phyloP scores from a whole-genome alignment of 64 coral and sea anemone species.

The Dendronephthya gigantea region DNA sequence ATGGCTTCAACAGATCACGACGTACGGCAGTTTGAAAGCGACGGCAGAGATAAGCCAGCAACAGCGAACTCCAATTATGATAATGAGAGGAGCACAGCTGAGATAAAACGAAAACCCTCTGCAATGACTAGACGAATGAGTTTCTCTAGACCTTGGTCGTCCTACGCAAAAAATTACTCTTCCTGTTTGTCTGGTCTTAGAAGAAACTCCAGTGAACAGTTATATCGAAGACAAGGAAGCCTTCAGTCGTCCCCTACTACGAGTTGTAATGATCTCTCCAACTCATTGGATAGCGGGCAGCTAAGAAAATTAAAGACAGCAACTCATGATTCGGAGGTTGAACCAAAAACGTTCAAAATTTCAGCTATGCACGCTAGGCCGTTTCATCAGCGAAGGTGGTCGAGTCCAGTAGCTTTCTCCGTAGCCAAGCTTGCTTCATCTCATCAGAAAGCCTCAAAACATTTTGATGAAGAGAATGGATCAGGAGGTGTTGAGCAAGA shows the following conservation, averaged over 20 bases:
- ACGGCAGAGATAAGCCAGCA: not conserved
- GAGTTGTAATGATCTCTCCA: not conserved
- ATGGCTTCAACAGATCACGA: not conserved
- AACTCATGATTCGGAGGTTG: not conserved
- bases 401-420: conserved; percentile 12
- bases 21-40: not conserved
- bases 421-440: not conserved
- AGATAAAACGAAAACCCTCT: not conserved
- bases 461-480: not conserved
- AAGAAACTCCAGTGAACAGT: not conserved
- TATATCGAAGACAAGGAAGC: not conserved
- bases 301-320: not conserved
- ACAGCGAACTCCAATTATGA: not conserved
- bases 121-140: not conserved
- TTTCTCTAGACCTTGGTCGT: conserved; percentile 6
- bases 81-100: not conserved
- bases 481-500: not conserved
- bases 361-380: not conserved
- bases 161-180: not conserved
- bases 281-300: not conserved
- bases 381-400: conserved; percentile 18
- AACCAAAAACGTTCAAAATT: not conserved
- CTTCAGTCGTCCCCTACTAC: not conserved
- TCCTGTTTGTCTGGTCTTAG: not conserved
- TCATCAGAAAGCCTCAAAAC: not conserved